phyloP scores from a whole-genome alignment of 2,888 invertebrate species.

The Parthenolecanium corni region DNA sequence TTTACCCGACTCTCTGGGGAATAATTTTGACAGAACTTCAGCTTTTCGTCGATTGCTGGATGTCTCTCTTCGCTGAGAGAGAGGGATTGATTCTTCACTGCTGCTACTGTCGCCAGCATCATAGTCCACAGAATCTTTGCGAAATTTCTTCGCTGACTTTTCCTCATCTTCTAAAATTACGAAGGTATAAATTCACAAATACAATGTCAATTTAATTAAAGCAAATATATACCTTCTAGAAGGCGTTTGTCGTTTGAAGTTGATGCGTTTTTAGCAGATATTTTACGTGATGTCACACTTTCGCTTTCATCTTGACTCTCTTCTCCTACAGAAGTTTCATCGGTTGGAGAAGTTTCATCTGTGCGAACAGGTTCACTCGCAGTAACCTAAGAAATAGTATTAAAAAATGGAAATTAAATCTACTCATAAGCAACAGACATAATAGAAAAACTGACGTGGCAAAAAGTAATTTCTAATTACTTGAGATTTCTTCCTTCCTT shows the following conservation, averaged over 20 bases:
- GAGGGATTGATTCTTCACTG: constrained; percentile 33
- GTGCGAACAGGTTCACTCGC: constrained; percentile 35
- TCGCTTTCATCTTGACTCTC: constrained; percentile 40
- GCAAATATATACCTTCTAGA: neutral
- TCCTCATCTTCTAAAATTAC: neutral
- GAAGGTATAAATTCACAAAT: neutral
- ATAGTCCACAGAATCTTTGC: neutral
- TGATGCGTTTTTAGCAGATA: neutral
- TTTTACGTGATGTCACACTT: neutral
- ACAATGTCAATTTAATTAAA: neutral
- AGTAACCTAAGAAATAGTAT: neutral
- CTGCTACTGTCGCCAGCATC: constrained; percentile 14
- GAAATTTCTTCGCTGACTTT: neutral
- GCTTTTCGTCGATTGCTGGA: constrained; percentile 58
- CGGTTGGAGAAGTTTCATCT: constrained; percentile 36
- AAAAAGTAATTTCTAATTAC: constrained; percentile 29
- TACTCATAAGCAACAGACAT: neutral
- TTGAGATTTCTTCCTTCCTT: constrained; percentile 40
- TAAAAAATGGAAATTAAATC: neutral
- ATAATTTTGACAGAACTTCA: constrained; percentile 59
- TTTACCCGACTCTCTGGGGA: constrained; percentile 60
- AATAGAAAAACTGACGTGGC: neutral
- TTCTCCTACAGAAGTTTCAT: constrained; percentile 30
- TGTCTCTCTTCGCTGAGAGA: constrained; percentile 10
- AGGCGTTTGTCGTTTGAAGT: neutral